Evolutionary conservation across 2,113 vertebrate species (phyloP).

Genomic region (Picathartes gymnocephalus): DNA sequence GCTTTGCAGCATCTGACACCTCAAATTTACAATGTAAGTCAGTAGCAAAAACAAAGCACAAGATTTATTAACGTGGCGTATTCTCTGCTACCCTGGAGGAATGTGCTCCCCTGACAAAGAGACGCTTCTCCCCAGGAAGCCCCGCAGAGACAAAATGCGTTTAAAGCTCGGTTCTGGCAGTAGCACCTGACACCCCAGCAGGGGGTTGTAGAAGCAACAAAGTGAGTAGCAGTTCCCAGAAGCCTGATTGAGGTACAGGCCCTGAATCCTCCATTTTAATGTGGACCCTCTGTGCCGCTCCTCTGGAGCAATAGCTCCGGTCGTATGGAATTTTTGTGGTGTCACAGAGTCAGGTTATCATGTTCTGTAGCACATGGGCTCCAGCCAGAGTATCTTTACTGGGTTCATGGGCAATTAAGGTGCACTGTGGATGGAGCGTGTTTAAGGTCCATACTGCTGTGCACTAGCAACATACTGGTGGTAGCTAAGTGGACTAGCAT

Average conservation of each 20-base stretch:
- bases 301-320: not conserved
- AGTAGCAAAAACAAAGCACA: conserved; percentile 15
- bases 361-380: not conserved
- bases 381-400: not conserved
- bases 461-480: not conserved
- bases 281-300: not conserved
- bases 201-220: conserved; percentile 2
- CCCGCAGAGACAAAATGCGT: not conserved
- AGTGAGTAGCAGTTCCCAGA: conserved; percentile 4
- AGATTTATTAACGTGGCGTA: conserved; percentile 21
- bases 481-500: not conserved
- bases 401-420: not conserved
- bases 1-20: conserved; percentile 42
- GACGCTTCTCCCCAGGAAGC: not conserved
- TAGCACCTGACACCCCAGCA: conserved; percentile 40
- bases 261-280: not conserved
- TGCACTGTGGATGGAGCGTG: not conserved
- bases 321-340: not conserved
- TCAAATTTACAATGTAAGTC: conserved; percentile 56
- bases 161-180: conserved; percentile 12
- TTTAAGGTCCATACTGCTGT: not conserved
- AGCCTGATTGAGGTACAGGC: not conserved
- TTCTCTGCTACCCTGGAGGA: conserved; percentile 18
- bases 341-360: not conserved
- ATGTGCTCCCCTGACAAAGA: conserved; percentile 10